Evolutionary conservation across 2,888 invertebrate genomes (phyloP).

Genomic region (Entomobrya proxima): DNA sequence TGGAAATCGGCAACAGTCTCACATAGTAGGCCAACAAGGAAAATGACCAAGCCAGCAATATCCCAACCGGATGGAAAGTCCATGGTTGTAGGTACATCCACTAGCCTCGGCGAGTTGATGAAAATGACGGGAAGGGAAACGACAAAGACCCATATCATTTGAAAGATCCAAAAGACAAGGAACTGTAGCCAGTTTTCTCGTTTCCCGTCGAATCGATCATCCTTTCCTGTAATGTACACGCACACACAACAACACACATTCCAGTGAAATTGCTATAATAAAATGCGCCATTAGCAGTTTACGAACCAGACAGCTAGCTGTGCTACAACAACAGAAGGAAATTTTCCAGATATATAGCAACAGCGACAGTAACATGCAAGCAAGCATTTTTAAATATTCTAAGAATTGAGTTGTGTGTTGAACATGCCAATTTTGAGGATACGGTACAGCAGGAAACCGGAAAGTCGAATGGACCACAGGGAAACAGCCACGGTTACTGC

Average conservation of each 20-base stretch:
- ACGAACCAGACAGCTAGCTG: conserved; percentile 16
- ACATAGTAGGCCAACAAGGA: conserved; percentile 88
- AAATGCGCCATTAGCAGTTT: conserved; percentile 49
- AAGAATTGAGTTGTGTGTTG: conserved; percentile 12
- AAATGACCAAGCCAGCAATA: conserved; percentile 89
- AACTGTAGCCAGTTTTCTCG: conserved; percentile 90
- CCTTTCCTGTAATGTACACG: conserved; percentile 79
- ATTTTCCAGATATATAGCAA: neutral
- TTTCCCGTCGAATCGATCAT: conserved; percentile 93
- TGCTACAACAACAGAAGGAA: too few relatives aligned
- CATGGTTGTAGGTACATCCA: conserved; percentile 80
- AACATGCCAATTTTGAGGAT: conserved; percentile 88
- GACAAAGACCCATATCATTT: conserved; percentile 93
- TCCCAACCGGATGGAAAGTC: conserved; percentile 84
- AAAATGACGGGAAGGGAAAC: conserved; percentile 95
- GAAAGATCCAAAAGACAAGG: conserved; percentile 95
- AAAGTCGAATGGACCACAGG: conserved; percentile 90
- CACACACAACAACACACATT: neutral
- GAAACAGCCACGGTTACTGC: conserved; percentile 93
- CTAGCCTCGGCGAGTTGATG: conserved; percentile 85
- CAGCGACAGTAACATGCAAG: neutral
- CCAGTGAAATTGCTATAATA: conserved; percentile 5
- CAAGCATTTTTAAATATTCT: neutral
- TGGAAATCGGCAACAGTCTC: conserved; percentile 95
- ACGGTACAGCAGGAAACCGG: conserved; percentile 91